Evolutionary conservation across 2,797 vertebrate genomes (phyloP).

Genomic region (Arvicola amphibius): DNA sequence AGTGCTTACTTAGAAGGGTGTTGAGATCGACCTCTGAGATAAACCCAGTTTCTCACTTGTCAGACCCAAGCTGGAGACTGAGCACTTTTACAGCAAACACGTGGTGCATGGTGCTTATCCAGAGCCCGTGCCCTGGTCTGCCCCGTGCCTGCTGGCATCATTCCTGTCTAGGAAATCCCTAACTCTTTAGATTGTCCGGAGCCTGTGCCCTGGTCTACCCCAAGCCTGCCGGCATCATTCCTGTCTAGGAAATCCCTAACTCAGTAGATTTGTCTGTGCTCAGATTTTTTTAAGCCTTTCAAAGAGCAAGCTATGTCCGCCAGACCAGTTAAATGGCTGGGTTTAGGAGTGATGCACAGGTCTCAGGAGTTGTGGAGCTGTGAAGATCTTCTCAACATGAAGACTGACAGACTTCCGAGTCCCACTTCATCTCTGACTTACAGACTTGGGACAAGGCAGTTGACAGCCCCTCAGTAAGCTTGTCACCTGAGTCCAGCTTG

Average conservation of each 20-base stretch:
- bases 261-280: background rate
- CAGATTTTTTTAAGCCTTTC: background rate
- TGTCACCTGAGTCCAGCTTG: background rate
- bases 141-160: too few species aligned
- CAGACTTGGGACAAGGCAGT: too few species aligned
- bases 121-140: background rate
- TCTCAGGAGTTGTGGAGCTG: background rate
- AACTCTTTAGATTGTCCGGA: background rate
- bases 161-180: background rate
- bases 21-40: background rate
- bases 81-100: background rate
- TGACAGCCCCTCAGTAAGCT: fast-evolving
- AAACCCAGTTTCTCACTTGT: background rate
- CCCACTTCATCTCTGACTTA: background rate
- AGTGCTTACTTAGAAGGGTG: background rate
- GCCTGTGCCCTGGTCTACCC: background rate
- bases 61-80: background rate
- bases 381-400: background rate
- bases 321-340: background rate
- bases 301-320: background rate
- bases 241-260: background rate
- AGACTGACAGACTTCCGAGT: background rate
- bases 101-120: background rate
- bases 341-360: background rate
- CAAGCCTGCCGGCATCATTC: too few species aligned